Conservation (phyloP, 2,888 invertebrate genomes). For the Thera obeliscata region DNA sequence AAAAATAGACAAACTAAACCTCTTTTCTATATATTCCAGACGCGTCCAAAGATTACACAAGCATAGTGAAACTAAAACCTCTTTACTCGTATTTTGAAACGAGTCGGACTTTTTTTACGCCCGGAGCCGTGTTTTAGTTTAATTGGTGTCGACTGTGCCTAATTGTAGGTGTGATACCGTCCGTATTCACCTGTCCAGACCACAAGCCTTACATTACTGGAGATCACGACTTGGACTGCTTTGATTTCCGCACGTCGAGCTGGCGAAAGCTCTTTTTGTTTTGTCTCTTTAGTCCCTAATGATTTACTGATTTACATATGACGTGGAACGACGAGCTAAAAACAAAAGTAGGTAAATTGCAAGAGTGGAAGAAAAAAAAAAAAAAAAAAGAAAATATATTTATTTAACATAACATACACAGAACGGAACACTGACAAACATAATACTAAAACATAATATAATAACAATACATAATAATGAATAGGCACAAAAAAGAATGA, state of each 20-base stretch:
- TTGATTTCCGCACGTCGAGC: conserved; percentile 12
- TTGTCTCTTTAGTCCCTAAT: neutral
- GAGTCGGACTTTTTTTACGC: conserved; percentile 10
- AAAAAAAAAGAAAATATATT: too few species aligned
- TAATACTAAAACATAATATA: too few species aligned
- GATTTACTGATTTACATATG: neutral
- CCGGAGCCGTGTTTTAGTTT: conserved; percentile 50
- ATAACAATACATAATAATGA: too few species aligned
- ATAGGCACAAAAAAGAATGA: too few species aligned
- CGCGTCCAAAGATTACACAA: neutral
- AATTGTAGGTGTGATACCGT: conserved; percentile 60
- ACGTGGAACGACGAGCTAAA: neutral
- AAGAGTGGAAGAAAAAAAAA: neutral
- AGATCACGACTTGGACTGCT: conserved; percentile 27
- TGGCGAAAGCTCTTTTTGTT: conserved; percentile 3
- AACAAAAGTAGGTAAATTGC: neutral
- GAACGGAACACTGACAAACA: too few species aligned
- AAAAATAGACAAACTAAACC: neutral
- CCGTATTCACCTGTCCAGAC: conserved; percentile 61
- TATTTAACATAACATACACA: too few species aligned
- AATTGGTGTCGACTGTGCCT: conserved; percentile 70
- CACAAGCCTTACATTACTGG: conserved; percentile 22
- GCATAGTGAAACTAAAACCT: neutral
- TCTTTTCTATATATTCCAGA: neutral
- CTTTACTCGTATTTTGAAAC: neutral